Percentiles rank a stretch among this genome's conserved stretches.
These are phyloP conservation scores for Oscarella lobularis DNA, from an alignment of 37 sponge, comb jelly and placozoan genomes.

Conservation along the genomic window DNA sequence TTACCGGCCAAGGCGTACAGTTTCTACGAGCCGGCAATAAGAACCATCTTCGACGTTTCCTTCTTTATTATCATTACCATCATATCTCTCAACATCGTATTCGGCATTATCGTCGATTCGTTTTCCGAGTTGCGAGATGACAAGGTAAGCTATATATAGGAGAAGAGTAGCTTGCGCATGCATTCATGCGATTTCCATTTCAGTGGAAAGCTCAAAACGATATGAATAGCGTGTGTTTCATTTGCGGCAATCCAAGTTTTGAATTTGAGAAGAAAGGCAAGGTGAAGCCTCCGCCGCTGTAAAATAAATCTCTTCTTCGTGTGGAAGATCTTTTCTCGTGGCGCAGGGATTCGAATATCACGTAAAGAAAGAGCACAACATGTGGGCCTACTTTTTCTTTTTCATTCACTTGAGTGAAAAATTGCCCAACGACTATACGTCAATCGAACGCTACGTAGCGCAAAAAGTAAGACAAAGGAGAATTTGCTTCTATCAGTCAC, in stretches of 20 bases:
- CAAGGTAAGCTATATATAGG: slow-evolving; percentile 23
- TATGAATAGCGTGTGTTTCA: not conserved
- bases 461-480: no score
- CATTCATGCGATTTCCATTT: not conserved
- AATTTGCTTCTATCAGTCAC: not conserved
- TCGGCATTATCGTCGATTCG: slow-evolving; percentile 86
- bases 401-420: slow-evolving; percentile 19
- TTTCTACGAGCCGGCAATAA: not conserved
- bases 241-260: slow-evolving; percentile 2
- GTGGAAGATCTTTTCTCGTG: not conserved
- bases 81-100: slow-evolving; percentile 74
- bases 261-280: not conserved
- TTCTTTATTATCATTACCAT: slow-evolving; percentile 84
- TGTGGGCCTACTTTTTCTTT: slow-evolving; percentile 54
- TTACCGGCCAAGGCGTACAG: not conserved
- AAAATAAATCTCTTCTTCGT: no score
- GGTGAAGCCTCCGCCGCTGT: no score
- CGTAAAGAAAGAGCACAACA: slow-evolving; percentile 51
- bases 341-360: slow-evolving; percentile 42
- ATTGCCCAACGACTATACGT: slow-evolving; percentile 19
- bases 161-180: not conserved
- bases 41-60: slow-evolving; percentile 44
- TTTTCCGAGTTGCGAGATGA: slow-evolving; percentile 79
- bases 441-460: slow-evolving; percentile 20
- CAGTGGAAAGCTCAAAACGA: not conserved